Evolutionary conservation across 2,888 invertebrate genomes (phyloP).

Genomic region (Crossocerus cetratus): DNA sequence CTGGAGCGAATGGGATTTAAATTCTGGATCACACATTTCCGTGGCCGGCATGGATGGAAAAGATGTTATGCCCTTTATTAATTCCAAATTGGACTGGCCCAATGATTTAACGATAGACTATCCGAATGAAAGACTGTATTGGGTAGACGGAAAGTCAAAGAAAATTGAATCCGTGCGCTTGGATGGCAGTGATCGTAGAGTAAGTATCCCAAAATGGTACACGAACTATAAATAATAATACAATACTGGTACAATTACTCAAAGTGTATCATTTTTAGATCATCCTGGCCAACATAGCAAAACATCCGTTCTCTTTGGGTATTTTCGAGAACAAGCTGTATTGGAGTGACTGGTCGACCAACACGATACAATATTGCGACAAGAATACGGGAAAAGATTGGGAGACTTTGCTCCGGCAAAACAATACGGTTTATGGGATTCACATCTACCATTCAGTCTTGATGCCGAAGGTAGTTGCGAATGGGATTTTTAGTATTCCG

Average conservation of each 20-base stretch:
- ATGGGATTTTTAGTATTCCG: no score
- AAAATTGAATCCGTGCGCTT: slow-evolving; percentile 83
- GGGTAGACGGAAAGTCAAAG: slow-evolving; percentile 88
- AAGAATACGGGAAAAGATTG: slow-evolving; percentile 86
- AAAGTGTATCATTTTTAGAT: slow-evolving; percentile 65
- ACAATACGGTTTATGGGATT: slow-evolving; percentile 81
- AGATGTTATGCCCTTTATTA: slow-evolving; percentile 80
- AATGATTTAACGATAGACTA: slow-evolving; percentile 92
- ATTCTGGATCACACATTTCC: slow-evolving; percentile 83
- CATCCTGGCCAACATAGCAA: slow-evolving; percentile 81
- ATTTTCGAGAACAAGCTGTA: slow-evolving; percentile 93
- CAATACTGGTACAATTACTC: background rate
- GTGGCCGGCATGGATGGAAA: slow-evolving; percentile 92
- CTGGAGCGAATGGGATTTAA: slow-evolving; percentile 93
- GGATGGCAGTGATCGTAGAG: slow-evolving; percentile 83
- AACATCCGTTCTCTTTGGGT: slow-evolving; percentile 89
- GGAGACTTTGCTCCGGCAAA: slow-evolving; percentile 79
- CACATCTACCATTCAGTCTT: slow-evolving; percentile 87
- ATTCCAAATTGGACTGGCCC: slow-evolving; percentile 85
- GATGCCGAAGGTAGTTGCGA: slow-evolving; percentile 75
- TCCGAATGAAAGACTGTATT: slow-evolving; percentile 89
- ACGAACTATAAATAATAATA: background rate
- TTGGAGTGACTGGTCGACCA: slow-evolving; percentile 93
- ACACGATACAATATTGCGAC: slow-evolving; percentile 86
- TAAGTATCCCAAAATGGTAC: slow-evolving; percentile 58